These are phyloP conservation scores for Menidia menidia DNA, from an alignment of 2,797 vertebrate species.

Conservation along the genomic window DNA sequence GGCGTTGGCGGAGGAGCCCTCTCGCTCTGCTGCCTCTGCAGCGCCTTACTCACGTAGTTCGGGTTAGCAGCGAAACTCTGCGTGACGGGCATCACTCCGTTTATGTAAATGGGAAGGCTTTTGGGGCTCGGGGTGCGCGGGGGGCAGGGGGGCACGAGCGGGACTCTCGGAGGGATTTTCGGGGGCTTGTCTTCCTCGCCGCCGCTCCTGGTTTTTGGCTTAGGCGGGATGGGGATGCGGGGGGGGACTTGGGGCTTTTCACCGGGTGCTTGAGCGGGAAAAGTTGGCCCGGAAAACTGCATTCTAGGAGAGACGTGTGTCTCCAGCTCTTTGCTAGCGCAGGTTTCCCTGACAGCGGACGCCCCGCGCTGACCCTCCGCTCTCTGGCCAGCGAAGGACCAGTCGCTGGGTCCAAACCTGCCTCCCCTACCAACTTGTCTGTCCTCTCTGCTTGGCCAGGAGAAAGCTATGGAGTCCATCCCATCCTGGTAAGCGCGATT, in stretches of 20 bases:
- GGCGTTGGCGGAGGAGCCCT: conserved; percentile 71
- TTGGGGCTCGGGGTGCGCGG: conserved; percentile 94
- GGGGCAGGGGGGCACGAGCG: conserved; percentile 85
- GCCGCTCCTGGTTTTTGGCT: conserved; percentile 81
- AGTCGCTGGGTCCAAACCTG: conserved; percentile 37
- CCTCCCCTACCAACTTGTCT: conserved; percentile 22
- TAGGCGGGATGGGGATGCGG: conserved; percentile 88
- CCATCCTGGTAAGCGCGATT: conserved; percentile 91
- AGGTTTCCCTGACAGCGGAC: conserved; percentile 38
- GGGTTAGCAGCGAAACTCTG: conserved; percentile 99
- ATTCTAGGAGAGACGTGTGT: conserved; percentile 74
- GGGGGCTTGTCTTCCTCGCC: conserved; percentile 90
- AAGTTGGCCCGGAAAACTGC: conserved; percentile 84
- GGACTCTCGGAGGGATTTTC: conserved; percentile 92
- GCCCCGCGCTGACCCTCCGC: conserved; percentile 44
- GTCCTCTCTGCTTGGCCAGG: conserved; percentile 67
- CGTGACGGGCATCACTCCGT: conserved; percentile 97
- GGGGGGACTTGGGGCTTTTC: conserved; percentile 93
- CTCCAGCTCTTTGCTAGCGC: conserved; percentile 57
- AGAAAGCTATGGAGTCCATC: conserved; percentile 51
- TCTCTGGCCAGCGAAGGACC: conserved; percentile 34
- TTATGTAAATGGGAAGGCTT: conserved; percentile 93
- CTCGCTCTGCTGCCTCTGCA: conserved; percentile 89
- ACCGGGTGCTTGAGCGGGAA: conserved; percentile 71
- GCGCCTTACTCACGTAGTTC: conserved; percentile 93